phyloP scores from a whole-genome alignment of 2,797 vertebrate genomes.

The Sebastes minor region DNA sequence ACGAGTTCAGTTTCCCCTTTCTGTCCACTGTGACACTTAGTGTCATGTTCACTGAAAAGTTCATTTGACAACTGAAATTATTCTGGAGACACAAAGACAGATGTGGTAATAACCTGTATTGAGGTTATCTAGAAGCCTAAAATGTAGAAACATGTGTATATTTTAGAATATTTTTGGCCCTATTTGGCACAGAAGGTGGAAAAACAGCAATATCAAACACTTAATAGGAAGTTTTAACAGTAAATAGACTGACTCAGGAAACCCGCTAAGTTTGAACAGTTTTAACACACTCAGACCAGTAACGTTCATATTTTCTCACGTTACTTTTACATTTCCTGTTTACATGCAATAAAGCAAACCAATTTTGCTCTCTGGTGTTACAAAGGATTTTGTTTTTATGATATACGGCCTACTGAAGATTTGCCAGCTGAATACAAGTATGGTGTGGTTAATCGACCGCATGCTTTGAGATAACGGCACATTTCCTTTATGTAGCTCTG shows the following conservation, averaged over 20 bases:
- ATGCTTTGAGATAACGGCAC: constrained; percentile 1
- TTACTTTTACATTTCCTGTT: not conserved
- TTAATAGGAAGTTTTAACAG: not conserved
- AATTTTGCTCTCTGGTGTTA: not conserved
- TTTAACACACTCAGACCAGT: not conserved
- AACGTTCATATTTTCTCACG: not conserved
- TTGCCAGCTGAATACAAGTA: not conserved
- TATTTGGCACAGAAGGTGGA: not conserved
- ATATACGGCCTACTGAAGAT: not conserved
- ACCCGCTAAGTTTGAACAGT: no score
- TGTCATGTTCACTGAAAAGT: not conserved
- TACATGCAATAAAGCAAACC: not conserved
- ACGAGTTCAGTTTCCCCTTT: constrained; percentile 54
- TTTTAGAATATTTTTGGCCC: not conserved
- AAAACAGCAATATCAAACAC: not conserved
- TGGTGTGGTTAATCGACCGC: not conserved
- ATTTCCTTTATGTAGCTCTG: not conserved
- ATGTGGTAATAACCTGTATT: not conserved
- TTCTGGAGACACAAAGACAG: not conserved
- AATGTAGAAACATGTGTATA: no score
- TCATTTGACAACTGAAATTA: not conserved
- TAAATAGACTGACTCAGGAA: not conserved
- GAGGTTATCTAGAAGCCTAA: no score
- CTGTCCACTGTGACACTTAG: not conserved
- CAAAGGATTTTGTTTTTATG: not conserved